phyloP scores from a whole-genome alignment of 2,113 vertebrate genomes.

The Erythrocercus mccallii region DNA sequence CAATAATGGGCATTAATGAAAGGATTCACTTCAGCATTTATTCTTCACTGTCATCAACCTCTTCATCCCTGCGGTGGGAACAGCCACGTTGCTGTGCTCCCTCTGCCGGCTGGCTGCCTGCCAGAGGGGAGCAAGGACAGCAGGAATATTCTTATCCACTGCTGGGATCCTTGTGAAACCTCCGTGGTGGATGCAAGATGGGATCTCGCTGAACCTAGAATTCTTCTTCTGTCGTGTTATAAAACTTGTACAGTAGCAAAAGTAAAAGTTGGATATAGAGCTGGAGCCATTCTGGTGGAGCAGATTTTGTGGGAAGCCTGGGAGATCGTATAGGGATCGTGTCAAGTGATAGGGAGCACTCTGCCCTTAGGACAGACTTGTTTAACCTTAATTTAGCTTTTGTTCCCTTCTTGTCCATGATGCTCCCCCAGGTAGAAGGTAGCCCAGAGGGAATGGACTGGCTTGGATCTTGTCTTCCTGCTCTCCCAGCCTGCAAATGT shows the following conservation, averaged over 20 bases:
- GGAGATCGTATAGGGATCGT: fast-evolving
- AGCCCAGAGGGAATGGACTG: background rate
- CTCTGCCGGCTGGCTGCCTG: background rate
- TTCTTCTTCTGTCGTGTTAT: background rate
- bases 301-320: background rate
- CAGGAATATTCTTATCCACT: background rate
- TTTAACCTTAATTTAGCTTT: background rate
- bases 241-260: background rate
- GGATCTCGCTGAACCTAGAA: background rate
- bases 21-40: background rate
- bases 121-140: background rate
- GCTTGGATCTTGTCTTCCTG: background rate
- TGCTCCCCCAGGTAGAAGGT: background rate
- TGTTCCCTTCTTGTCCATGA: background rate
- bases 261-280: background rate
- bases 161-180: background rate
- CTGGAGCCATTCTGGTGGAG: background rate
- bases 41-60: slow-evolving; percentile 10
- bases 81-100: background rate
- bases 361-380: background rate
- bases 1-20: background rate
- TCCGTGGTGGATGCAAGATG: background rate
- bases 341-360: background rate
- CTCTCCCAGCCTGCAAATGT: background rate
- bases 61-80: background rate